Evolutionary conservation across 2,888 invertebrate genomes (phyloP).

Genomic region (Ophion costatus): DNA sequence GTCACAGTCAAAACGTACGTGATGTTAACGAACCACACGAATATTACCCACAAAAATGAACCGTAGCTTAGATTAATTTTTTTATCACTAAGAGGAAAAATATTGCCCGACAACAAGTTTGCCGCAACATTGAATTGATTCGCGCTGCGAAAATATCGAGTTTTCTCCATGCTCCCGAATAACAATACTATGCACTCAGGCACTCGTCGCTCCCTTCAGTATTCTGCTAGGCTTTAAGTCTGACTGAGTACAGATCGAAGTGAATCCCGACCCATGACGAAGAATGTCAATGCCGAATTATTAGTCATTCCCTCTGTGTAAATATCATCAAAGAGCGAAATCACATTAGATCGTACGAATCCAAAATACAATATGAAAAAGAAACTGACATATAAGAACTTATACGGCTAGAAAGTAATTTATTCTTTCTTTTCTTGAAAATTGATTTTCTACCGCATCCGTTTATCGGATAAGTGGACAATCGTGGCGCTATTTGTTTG

Average conservation of each 20-base stretch:
- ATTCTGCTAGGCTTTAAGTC: neutral
- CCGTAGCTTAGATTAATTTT: constrained; percentile 5
- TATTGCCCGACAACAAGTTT: constrained; percentile 69
- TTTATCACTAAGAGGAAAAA: constrained; percentile 62
- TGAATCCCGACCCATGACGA: neutral
- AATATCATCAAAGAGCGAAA: neutral
- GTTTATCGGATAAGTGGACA: neutral
- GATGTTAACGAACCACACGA: constrained; percentile 60
- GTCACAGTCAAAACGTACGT: constrained; percentile 23
- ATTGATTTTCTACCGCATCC: neutral
- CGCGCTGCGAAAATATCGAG: constrained; percentile 66
- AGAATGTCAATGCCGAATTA: neutral
- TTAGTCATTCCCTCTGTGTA: constrained; percentile 6
- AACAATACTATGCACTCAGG: neutral
- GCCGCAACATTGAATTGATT: constrained; percentile 66
- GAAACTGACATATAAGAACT: neutral
- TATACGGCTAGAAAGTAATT: neutral
- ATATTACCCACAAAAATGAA: constrained; percentile 47
- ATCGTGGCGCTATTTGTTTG: neutral
- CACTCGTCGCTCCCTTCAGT: neutral
- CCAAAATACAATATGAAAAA: neutral
- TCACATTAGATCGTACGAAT: neutral
- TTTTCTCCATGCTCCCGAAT: neutral
- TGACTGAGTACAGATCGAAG: neutral
- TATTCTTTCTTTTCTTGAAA: neutral